Conservation (phyloP, 2,797 vertebrate genomes). For the Cichlasoma orientale region DNA sequence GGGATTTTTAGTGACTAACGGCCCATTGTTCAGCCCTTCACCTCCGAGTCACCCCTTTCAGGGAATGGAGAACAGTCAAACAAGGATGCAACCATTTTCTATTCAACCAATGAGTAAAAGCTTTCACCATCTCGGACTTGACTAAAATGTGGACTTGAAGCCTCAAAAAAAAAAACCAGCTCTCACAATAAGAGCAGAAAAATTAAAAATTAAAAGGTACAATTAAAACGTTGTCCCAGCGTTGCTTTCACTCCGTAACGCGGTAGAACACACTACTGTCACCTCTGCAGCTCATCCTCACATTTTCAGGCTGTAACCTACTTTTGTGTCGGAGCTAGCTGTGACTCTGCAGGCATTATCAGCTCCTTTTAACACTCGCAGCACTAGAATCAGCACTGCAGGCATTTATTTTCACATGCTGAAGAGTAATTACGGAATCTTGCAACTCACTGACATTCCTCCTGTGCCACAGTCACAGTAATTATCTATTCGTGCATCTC, state of each 20-base stretch:
- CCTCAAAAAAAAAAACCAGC: background rate
- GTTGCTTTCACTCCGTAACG: constrained; percentile 25
- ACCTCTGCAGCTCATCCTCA: constrained; percentile 53
- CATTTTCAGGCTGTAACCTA: constrained; percentile 52
- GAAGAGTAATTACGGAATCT: constrained; percentile 71
- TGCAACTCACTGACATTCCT: constrained; percentile 52
- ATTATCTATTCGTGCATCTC: constrained; percentile 71
- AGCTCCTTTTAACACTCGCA: constrained; percentile 55
- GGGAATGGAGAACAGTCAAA: background rate
- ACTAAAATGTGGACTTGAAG: background rate
- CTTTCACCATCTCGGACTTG: background rate
- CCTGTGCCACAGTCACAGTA: constrained; percentile 57
- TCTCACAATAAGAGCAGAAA: constrained; percentile 13
- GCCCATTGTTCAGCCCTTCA: constrained; percentile 33
- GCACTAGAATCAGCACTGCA: constrained; percentile 46
- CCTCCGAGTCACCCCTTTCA: constrained; percentile 11
- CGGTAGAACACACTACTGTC: constrained; percentile 16
- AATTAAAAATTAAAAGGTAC: constrained; percentile 23
- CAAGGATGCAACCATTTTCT: constrained; percentile 5
- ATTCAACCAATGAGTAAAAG: constrained; percentile 8
- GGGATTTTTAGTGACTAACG: constrained; percentile 34
- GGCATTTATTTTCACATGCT: constrained; percentile 63
- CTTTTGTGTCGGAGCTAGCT: constrained; percentile 52
- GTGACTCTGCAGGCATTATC: constrained; percentile 59
- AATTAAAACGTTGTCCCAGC: background rate